Evolutionary conservation across 92 coral and sea anemone species (phyloP), one percentile per base, ranked within the genome.

Genomic region (Epizoanthus illoricatus): DNA sequence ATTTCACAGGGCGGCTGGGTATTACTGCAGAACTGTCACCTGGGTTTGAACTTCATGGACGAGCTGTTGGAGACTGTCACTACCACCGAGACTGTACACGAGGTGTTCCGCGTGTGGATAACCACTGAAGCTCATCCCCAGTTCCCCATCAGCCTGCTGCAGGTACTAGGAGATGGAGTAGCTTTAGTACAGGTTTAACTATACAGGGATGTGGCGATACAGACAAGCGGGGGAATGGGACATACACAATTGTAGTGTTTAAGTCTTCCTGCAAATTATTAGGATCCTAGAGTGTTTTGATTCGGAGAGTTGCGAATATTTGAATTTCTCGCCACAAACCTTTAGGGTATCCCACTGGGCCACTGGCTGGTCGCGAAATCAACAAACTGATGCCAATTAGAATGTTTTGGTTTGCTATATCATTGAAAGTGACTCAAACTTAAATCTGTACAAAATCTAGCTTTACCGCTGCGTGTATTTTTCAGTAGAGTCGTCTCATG

Each of bases 101-200:
- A 92, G 82, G 70, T 88, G 40, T 90, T 90, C 80, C 88, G 94
- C 43, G 85, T 85, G 12, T 92, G 97, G 97, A 90, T 90, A 66
- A 92, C 97, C 33, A 90, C 93, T 18, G 97, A 92, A 75, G 97
- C 80, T 8, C 97, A 92, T 87, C 88, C 91, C 12, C 97, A 92
- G 97, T 92, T 92, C 75, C 97, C 97, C 73, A 92, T 92, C 88
- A 92, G 97, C 80, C 81, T 92, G 42, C 76, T 92, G 64, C 97
- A 92, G 91, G 97, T 92, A 80, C 49, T 12, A 4, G 15, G 76
- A 16, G 24, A 17, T 65, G 40, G 24, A 20, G 28, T 65, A 65
- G 28, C 40, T 20, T 65, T 7, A 33, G 40, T 5, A 7, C 21
- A 12, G 3, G 6, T 24, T 18, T 5, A 63, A 63, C 69, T 65